Evolutionary conservation across 2,797 vertebrate species (phyloP), one percentile per base, ranked within the genome.

Genomic region (Pteropus rufus): DNA sequence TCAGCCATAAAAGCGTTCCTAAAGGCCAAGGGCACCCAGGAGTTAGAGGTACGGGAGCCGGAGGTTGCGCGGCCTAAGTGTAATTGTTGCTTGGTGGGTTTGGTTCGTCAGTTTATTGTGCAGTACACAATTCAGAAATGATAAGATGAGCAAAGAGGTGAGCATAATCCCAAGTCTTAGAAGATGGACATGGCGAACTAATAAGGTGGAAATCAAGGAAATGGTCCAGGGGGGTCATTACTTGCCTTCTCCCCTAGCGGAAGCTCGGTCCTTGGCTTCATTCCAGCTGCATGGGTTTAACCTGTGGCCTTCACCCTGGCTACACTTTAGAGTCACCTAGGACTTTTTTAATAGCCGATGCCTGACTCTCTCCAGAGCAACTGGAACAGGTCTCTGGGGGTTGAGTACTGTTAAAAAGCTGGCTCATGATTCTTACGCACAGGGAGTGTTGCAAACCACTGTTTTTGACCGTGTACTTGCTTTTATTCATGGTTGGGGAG

Each of bases 1-100:
- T 85, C 97, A n/a, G 96, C 98, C 58, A 95, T 99, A 62, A 99
- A 99, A 97, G 97, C 79, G 0, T 99, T 99, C 95, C 96, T 99
- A 0, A 98, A 97, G 89, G 94, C 98, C 31, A 98, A 97, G 81
- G 96, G 96, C 70, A 29, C 95, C 77, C 94, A 98, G 54, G 98
- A 99, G 34, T 82, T 97, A 54, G 99, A 99, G 99, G 99, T 99
- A 94, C 98, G 98, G 87, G 88, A 89, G 24, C 23, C 10, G 4
- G 26, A 44, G 79, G 34, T 10, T 70, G 4, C 8, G 58, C 52
- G 29, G 67, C 26, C 39, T 56, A 31, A 26, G 7, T 23, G 36
- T n/a, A 18, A 6, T 26, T 3, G 6, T n/a, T 89, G 34, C 46
- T 46, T 87, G 84, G 34, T n/a, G n/a, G 77, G 24, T 82, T 91